These are phyloP conservation scores for Ficedula albicollis DNA, from an alignment of 2,797 vertebrate genomes.

Conservation along the genomic window DNA sequence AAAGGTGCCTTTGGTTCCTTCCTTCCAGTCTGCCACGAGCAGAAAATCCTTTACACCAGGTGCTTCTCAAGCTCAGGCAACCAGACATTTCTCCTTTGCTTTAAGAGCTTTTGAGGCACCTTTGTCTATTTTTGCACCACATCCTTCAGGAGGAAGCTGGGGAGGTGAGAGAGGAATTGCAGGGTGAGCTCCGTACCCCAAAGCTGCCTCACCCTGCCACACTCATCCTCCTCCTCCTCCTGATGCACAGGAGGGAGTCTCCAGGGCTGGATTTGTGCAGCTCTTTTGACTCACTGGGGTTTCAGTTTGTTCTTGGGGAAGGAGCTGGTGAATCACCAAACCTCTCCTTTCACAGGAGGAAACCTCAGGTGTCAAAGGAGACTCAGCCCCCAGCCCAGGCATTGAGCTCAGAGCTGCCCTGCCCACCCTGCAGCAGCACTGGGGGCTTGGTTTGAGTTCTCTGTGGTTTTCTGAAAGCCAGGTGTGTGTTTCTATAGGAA, in stretches of 20 bases:
- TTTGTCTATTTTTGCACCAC: not conserved
- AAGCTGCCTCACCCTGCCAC: not conserved
- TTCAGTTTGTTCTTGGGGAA: not conserved
- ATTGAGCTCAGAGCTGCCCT: not conserved
- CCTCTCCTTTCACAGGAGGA: not conserved
- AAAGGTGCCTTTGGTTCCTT: not conserved
- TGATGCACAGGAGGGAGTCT: not conserved
- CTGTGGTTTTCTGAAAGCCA: not conserved
- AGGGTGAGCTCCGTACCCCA: rapidly evolving
- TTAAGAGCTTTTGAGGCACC: not conserved
- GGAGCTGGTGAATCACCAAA: not conserved
- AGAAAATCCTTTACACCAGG: not conserved
- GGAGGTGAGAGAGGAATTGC: not conserved
- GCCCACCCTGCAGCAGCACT: not conserved
- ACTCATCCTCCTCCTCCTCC: not conserved
- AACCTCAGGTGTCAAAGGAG: not conserved
- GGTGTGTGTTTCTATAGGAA: not conserved
- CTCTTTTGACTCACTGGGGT: not conserved
- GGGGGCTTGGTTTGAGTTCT: rapidly evolving
- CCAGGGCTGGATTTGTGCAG: not conserved
- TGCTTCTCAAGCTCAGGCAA: not conserved
- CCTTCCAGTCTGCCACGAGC: not conserved
- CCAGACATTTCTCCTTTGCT: not conserved
- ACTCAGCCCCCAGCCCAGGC: not conserved
- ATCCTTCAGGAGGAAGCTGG: not conserved